Conservation (phyloP, 2,797 vertebrate species). For the Eremophila alpestris region DNA sequence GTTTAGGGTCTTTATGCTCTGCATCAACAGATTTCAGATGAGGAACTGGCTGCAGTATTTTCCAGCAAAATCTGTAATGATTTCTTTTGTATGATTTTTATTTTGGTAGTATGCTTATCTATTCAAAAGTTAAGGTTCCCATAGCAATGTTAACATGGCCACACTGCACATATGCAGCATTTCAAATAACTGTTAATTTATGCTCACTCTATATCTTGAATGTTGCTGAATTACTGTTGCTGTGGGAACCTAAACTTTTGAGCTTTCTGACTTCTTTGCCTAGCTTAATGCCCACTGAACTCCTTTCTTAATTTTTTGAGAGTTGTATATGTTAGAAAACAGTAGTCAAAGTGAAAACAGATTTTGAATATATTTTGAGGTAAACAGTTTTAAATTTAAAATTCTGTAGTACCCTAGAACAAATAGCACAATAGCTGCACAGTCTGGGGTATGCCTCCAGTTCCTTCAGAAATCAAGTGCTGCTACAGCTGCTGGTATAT, state of each 20-base stretch:
- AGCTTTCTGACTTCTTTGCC: slow-evolving; percentile 20
- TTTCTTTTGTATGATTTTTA: slow-evolving; percentile 39
- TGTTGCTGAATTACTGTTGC: slow-evolving; percentile 57
- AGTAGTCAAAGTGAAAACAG: background rate
- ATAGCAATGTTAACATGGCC: slow-evolving; percentile 53
- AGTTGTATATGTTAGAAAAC: background rate
- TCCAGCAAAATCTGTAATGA: slow-evolving; percentile 39
- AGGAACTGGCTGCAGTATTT: slow-evolving; percentile 4
- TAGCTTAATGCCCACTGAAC: background rate
- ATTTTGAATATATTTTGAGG: background rate
- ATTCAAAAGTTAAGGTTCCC: slow-evolving; percentile 63
- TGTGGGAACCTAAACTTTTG: slow-evolving; percentile 68
- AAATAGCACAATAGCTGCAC: background rate
- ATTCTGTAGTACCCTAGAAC: background rate
- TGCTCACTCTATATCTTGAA: slow-evolving; percentile 37
- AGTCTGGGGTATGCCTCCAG: background rate
- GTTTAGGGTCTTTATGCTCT: background rate
- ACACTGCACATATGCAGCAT: slow-evolving; percentile 6
- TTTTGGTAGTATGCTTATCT: slow-evolving; percentile 12
- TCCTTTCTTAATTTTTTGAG: background rate
- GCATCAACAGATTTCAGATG: slow-evolving; percentile 39
- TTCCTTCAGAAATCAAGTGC: background rate
- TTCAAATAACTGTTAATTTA: slow-evolving; percentile 56
- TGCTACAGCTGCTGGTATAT: background rate
- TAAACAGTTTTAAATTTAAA: background rate